Conservation (phyloP, 2,888 invertebrate species). For the Nebria salina region DNA sequence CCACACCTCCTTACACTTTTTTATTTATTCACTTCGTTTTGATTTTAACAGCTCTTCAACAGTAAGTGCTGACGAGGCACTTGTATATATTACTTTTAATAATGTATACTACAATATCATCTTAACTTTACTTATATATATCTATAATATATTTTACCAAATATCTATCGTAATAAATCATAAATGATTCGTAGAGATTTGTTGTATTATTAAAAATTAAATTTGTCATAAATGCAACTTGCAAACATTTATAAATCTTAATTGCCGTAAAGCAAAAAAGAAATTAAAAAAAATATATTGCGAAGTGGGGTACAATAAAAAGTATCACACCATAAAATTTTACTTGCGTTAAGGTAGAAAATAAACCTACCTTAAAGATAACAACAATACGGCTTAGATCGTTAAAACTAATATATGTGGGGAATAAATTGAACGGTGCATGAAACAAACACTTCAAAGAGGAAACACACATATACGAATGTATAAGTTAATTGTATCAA, state of each 20-base stretch:
- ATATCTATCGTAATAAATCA: too few relatives aligned
- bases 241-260: neutral
- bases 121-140: too few relatives aligned
- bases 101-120: neutral
- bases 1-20: constrained; percentile 12
- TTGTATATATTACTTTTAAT: neutral
- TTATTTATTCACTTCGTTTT: constrained; percentile 15
- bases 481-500: neutral
- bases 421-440: neutral
- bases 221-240: neutral
- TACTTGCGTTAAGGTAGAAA: neutral
- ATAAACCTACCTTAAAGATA: neutral
- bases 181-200: too few relatives aligned
- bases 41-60: constrained; percentile 5
- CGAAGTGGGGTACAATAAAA: neutral
- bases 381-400: neutral
- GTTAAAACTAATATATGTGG: neutral
- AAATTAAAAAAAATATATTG: neutral
- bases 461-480: neutral
- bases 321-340: neutral
- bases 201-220: too few relatives aligned
- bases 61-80: constrained; percentile 29
- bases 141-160: too few relatives aligned
- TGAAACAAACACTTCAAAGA: neutral
- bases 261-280: neutral